These are phyloP conservation scores for Drosophila aldrichi DNA, from an alignment of 2,888 invertebrate genomes.

Conservation along the genomic window DNA sequence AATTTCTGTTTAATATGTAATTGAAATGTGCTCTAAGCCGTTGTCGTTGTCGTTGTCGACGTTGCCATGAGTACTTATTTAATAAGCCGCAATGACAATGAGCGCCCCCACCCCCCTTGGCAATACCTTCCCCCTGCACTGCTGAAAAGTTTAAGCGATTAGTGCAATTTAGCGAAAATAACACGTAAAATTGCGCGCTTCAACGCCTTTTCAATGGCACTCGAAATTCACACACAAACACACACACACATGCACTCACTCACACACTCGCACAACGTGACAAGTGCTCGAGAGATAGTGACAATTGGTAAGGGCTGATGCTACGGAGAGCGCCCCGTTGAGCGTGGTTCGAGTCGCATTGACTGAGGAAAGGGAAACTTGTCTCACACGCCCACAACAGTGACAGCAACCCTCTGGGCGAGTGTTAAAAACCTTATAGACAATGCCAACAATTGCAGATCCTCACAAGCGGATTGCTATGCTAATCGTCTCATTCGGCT, in stretches of 20 bases:
- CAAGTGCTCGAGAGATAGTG: slow-evolving; percentile 59
- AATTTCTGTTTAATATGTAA: slow-evolving; percentile 28
- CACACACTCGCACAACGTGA: slow-evolving; percentile 13
- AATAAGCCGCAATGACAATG: slow-evolving; percentile 45
- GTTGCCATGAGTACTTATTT: slow-evolving; percentile 60
- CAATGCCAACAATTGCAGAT: slow-evolving; percentile 75
- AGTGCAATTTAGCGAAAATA: slow-evolving; percentile 80
- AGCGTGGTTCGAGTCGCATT: slow-evolving; percentile 50
- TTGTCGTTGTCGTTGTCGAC: slow-evolving; percentile 40
- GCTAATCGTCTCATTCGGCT: slow-evolving; percentile 77
- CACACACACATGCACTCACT: background rate
- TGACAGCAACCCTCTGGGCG: slow-evolving; percentile 55
- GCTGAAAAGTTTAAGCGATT: slow-evolving; percentile 74
- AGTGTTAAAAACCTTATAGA: slow-evolving; percentile 59
- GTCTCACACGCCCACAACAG: slow-evolving; percentile 60
- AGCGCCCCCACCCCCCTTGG: slow-evolving; percentile 2
- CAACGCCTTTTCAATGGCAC: slow-evolving; percentile 79
- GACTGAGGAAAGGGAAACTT: slow-evolving; percentile 67
- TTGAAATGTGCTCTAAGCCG: slow-evolving; percentile 50
- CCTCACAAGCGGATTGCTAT: slow-evolving; percentile 82
- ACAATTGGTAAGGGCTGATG: slow-evolving; percentile 40
- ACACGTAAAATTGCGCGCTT: slow-evolving; percentile 77
- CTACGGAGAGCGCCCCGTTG: slow-evolving; percentile 46
- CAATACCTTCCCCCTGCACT: background rate
- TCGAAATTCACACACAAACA: slow-evolving; percentile 34